Percentiles rank a stretch among this genome's conserved stretches.
Conservation (phyloP, 1,140 invertebrate genomes). For the Achroia grisella region DNA sequence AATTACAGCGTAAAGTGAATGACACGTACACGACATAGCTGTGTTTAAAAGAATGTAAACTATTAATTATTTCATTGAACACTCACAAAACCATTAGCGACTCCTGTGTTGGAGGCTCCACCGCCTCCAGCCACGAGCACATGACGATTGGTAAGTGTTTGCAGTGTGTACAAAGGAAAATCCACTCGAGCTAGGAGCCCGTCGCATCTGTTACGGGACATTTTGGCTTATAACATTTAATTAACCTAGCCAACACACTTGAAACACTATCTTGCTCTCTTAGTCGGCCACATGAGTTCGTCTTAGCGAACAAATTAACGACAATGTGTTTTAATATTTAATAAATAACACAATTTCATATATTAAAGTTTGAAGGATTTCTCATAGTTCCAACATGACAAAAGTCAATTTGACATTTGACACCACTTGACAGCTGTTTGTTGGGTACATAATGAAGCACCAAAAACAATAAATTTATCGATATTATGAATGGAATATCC, state of each 20-base stretch:
- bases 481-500: too few relatives aligned
- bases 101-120: constrained; percentile 94
- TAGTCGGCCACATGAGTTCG: constrained; percentile 38
- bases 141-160: constrained; percentile 93
- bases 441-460: too few relatives aligned
- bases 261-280: constrained; percentile 30
- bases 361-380: constrained; percentile 43
- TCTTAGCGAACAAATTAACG: constrained; percentile 30
- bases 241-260: constrained; percentile 19
- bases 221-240: constrained; percentile 53
- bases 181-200: constrained; percentile 88
- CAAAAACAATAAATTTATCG: too few relatives aligned
- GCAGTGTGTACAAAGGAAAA: constrained; percentile 93
- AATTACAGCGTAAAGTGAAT: constrained; percentile 1
- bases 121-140: constrained; percentile 96
- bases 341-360: constrained; percentile 28
- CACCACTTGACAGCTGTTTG: too few relatives aligned
- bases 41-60: constrained; percentile 10
- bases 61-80: background rate
- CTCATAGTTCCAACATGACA: constrained; percentile 68
- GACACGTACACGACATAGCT: constrained; percentile 34
- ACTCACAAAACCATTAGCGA: constrained; percentile 95
- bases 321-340: constrained; percentile 26
- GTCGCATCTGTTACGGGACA: constrained; percentile 71
- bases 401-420: constrained; percentile 51